These are phyloP conservation scores for Sebastes taczanowskii DNA, from an alignment of 2,797 vertebrate genomes.

Conservation along the genomic window DNA sequence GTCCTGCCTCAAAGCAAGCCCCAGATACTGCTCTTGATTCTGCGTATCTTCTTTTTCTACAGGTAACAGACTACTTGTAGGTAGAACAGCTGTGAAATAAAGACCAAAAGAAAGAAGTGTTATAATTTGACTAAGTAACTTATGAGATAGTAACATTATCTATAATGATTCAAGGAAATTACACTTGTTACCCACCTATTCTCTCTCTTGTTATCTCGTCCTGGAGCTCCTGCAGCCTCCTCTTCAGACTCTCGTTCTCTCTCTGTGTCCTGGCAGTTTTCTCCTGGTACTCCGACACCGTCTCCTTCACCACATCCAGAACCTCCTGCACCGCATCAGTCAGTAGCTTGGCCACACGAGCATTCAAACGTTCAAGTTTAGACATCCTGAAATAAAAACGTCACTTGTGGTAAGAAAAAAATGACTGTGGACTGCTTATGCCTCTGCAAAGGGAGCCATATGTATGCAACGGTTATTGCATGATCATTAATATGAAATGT, in stretches of 20 bases:
- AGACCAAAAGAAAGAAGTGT: neutral
- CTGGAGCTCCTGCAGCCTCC: slow-evolving; percentile 75
- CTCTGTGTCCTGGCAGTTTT: slow-evolving; percentile 78
- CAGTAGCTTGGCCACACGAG: slow-evolving; percentile 76
- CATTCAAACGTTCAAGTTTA: slow-evolving; percentile 77
- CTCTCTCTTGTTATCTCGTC: slow-evolving; percentile 56
- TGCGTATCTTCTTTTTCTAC: slow-evolving; percentile 16
- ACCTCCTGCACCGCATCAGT: slow-evolving; percentile 76
- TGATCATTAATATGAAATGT: neutral
- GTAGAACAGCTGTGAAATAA: slow-evolving; percentile 30
- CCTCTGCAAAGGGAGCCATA: neutral
- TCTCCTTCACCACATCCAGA: slow-evolving; percentile 79
- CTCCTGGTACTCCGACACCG: slow-evolving; percentile 77
- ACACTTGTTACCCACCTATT: slow-evolving; percentile 51
- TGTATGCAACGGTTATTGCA: neutral
- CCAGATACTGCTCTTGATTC: slow-evolving; percentile 16
- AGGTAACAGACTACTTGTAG: neutral
- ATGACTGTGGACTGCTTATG: neutral
- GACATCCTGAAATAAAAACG: slow-evolving; percentile 72
- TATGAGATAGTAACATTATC: neutral
- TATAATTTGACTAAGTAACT: neutral
- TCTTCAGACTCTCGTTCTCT: slow-evolving; percentile 78
- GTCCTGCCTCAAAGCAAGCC: neutral
- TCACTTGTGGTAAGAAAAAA: neutral
- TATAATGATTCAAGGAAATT: neutral